These are phyloP conservation scores for Cygnus atratus DNA, from an alignment of 2,113 vertebrate species.

Conservation along the genomic window DNA sequence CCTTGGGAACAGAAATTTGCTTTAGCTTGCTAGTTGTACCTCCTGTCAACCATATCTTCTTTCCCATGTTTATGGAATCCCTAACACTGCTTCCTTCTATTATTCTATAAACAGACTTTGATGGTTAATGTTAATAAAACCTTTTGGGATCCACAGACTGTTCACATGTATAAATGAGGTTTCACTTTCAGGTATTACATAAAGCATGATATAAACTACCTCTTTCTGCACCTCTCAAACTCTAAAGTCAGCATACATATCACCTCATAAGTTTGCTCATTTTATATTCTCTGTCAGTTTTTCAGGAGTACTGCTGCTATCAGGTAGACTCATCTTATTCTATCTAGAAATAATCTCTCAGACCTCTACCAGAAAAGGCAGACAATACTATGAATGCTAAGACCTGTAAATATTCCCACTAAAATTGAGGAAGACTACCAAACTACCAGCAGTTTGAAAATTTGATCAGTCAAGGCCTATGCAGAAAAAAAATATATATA, in stretches of 20 bases:
- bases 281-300: not conserved
- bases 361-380: not conserved
- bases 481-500: not conserved
- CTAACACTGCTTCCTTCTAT: not conserved
- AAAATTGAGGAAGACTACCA: not conserved
- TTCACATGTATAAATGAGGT: not conserved
- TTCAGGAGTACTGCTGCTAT: not conserved
- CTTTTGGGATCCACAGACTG: not conserved
- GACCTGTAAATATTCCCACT: not conserved
- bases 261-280: not conserved
- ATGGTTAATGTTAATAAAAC: not conserved
- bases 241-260: not conserved
- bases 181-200: not conserved
- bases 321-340: not conserved
- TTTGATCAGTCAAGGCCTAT: not conserved
- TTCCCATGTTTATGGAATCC: not conserved
- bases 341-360: not conserved
- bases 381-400: not conserved
- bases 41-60: not conserved
- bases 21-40: slow-evolving; percentile 30
- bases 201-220: not conserved
- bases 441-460: not conserved
- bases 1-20: slow-evolving; percentile 14
- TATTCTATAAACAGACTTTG: not conserved
- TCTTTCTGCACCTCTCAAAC: not conserved